phyloP scores from a whole-genome alignment of 2,113 vertebrate genomes.

The Pycnonotus jocosus region DNA sequence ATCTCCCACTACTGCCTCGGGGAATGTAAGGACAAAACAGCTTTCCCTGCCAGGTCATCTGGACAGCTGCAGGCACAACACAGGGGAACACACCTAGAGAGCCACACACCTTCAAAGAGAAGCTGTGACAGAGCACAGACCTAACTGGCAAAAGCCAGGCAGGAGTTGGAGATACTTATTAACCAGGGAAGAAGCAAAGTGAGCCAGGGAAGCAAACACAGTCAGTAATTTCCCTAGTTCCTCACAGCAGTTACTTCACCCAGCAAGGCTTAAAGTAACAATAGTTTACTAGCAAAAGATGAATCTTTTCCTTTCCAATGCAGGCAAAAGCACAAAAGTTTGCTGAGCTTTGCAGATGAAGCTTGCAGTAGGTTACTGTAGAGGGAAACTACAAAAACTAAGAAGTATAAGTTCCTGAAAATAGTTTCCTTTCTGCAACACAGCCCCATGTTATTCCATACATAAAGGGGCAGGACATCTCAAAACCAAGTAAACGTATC shows the following conservation, averaged over 20 bases:
- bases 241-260: neutral
- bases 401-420: neutral
- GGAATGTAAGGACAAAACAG: neutral
- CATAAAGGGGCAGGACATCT: neutral
- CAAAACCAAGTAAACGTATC: neutral
- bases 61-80: neutral
- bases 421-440: neutral
- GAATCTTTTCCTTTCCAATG: neutral
- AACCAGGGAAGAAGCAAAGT: neutral
- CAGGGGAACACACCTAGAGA: neutral
- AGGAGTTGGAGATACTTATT: neutral
- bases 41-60: neutral
- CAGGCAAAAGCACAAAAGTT: neutral
- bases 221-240: neutral
- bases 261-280: neutral
- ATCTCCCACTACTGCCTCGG: neutral
- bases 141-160: neutral
- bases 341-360: neutral
- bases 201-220: neutral
- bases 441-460: neutral
- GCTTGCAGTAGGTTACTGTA: neutral
- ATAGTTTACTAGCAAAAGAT: neutral
- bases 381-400: neutral
- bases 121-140: neutral
- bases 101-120: neutral